These are phyloP conservation scores for Conchocele bisecta DNA, from an alignment of 2,888 invertebrate genomes.

Conservation along the genomic window DNA sequence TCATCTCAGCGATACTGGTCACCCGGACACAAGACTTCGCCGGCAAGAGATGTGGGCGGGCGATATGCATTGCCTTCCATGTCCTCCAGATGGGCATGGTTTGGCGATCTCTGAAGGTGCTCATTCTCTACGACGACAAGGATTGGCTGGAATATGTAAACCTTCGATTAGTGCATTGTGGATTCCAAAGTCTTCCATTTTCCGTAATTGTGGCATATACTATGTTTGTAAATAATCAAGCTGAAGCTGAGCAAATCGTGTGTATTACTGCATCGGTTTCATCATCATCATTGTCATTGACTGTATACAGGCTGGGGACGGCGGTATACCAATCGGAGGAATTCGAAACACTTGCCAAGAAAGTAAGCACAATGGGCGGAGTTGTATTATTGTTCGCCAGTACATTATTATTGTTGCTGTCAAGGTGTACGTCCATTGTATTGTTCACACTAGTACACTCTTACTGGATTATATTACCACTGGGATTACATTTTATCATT, in stretches of 20 bases:
- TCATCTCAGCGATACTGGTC: conserved; percentile 65
- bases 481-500: conserved; percentile 57
- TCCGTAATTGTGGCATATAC: conserved; percentile 46
- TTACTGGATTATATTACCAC: conserved; percentile 59
- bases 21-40: conserved; percentile 60
- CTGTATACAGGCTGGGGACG: conserved; percentile 52
- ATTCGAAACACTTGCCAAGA: conserved; percentile 42
- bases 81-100: conserved; percentile 65
- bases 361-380: conserved; percentile 48
- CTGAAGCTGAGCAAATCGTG: conserved; percentile 36
- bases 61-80: conserved; percentile 65
- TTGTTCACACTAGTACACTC: conserved; percentile 53
- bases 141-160: conserved; percentile 65
- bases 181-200: conserved; percentile 67
- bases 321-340: conserved; percentile 56
- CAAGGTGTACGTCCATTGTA: conserved; percentile 61
- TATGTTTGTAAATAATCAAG: conserved; percentile 35
- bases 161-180: conserved; percentile 66
- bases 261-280: conserved; percentile 45
- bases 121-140: conserved; percentile 60
- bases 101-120: conserved; percentile 68
- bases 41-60: conserved; percentile 51
- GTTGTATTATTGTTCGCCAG: conserved; percentile 53
- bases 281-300: conserved; percentile 50
- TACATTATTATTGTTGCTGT: conserved; percentile 54